Conservation (phyloP, 2,113 vertebrate species). For the Oreochromis aureus region DNA sequence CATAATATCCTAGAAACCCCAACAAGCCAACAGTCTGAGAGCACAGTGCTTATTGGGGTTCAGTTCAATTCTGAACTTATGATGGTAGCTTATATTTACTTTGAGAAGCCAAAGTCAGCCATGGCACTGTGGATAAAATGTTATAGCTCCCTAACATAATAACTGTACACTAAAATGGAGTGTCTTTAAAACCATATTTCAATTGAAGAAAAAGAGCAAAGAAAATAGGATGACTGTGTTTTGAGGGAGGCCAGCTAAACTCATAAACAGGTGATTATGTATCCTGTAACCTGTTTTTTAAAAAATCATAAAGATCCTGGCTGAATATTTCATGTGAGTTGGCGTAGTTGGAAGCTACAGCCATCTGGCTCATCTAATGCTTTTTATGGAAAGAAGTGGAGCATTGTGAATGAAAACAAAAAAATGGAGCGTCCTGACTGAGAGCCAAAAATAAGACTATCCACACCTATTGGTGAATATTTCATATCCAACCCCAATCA, state of each 20-base stretch:
- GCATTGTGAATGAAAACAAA: slow-evolving; percentile 12
- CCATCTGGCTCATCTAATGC: slow-evolving; percentile 63
- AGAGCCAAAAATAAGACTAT: not conserved
- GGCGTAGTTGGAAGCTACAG: slow-evolving; percentile 27
- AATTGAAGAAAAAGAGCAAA: not conserved
- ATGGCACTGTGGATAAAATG: not conserved
- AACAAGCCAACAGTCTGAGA: accelerated
- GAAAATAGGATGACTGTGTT: not conserved
- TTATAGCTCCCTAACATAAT: not conserved
- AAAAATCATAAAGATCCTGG: slow-evolving; percentile 62
- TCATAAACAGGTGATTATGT: slow-evolving; percentile 45
- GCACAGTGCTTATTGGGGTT: not conserved
- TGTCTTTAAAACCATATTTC: not conserved
- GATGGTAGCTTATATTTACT: not conserved
- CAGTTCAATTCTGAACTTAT: not conserved
- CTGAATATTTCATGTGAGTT: slow-evolving; percentile 63
- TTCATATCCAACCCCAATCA: slow-evolving; percentile 52
- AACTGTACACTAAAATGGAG: not conserved
- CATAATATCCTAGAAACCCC: not conserved
- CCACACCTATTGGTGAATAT: slow-evolving; percentile 53
- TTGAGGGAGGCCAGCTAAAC: not conserved
- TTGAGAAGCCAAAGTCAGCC: not conserved
- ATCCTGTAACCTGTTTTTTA: slow-evolving; percentile 50
- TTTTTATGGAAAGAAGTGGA: not conserved
- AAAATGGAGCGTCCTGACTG: not conserved